Percentiles rank a stretch among this genome's conserved stretches.
Conservation (phyloP, 1,140 invertebrate species). For the Antheraea pernyi region DNA sequence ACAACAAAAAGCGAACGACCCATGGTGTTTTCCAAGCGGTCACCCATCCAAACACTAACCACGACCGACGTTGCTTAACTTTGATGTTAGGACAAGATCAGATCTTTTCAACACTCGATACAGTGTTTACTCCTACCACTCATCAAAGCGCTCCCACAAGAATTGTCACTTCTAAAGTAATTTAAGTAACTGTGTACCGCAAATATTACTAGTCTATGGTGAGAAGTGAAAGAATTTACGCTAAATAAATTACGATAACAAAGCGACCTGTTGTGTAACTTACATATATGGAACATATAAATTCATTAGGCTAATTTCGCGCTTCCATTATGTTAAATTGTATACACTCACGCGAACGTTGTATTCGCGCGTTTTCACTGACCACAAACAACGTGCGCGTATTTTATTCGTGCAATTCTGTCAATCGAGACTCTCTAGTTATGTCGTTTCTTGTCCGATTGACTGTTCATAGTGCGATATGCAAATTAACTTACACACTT, state of each 20-base stretch:
- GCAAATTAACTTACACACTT: background rate
- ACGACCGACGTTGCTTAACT: too few species aligned
- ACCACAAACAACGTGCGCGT: slow-evolving; percentile 25
- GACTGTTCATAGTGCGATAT: background rate
- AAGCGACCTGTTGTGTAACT: background rate
- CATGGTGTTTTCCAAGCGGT: too few species aligned
- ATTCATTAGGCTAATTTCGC: background rate
- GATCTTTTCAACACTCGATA: too few species aligned
- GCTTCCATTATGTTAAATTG: background rate
- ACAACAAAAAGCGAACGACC: too few species aligned
- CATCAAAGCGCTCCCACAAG: background rate
- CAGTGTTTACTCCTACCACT: too few species aligned
- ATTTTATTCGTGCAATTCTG: background rate
- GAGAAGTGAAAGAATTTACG: background rate
- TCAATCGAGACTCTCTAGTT: background rate
- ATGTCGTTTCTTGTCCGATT: background rate
- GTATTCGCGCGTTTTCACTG: slow-evolving; percentile 39
- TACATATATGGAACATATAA: background rate
- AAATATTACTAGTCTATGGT: too few species aligned
- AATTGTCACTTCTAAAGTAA: background rate
- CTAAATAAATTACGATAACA: background rate
- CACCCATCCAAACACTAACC: too few species aligned
- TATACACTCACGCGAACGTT: slow-evolving; percentile 17
- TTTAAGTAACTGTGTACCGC: background rate
- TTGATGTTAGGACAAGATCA: too few species aligned